Evolutionary conservation across 2,113 vertebrate species (phyloP), one percentile per base, ranked within the genome.

Genomic region (Thamnophis sirtalis): DNA sequence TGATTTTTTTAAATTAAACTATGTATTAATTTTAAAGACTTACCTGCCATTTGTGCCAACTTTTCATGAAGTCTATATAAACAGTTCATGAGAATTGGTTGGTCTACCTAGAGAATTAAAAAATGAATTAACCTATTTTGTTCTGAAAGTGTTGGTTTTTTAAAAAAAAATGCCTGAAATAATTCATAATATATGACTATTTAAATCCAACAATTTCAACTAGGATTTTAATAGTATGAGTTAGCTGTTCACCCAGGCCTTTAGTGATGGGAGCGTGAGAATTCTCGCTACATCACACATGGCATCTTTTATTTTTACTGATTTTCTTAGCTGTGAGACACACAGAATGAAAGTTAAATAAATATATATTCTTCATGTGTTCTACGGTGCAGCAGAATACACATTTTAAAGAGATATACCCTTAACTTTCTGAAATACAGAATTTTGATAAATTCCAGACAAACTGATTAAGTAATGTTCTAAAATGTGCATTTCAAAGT

Each of bases 21-120:
- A 54, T 43, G 84, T 50, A 89, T 91, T 80, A 93, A 91, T 92
- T 95, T 95, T 94, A 22, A 95, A 94, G 56, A 95, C 93, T 95
- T 98, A 99, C 99, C 99, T 97, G 99, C 99, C 93, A 98, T 97
- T 93, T 97, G 96, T 91, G 99, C 98, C 97, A 99, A 96, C 94
- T 98, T 98, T 95, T 99, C 98, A 89, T 99, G 99, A 86, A 99
- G 98, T 90, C 96, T 98, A 94, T 99, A 98, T 91, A 99, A 97
- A 93, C 99, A 98, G 92, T 98, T 98, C 94, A 99, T 98, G 89
- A 95, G 98, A 97, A 96, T 98, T 97, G 60, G 98, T 93, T 95
- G 91, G 93, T 95, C 93, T 92, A 93, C 94, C 99, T 99, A 96
- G 89, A 97, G 97, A 93, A 92, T 95, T 92, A 96, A 96, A 94